These are phyloP conservation scores for Chrysemys picta DNA, from an alignment of 2,113 vertebrate genomes.

Conservation along the genomic window DNA sequence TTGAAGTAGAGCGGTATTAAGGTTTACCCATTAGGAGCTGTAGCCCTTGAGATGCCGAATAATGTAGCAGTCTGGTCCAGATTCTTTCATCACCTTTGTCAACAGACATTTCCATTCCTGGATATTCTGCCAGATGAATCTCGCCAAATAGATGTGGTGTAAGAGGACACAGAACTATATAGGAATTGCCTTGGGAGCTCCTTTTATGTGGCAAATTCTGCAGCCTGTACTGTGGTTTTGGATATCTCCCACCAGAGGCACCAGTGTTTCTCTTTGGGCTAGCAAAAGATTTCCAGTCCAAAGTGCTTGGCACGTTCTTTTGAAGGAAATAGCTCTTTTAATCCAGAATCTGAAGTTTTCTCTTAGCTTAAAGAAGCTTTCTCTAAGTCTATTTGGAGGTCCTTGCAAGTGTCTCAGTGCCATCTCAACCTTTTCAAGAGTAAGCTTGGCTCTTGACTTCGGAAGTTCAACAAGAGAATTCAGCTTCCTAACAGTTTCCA, in stretches of 20 bases:
- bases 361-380: not conserved
- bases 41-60: conserved; percentile 8
- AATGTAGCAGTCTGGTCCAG: conserved; percentile 29
- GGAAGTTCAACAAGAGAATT: not conserved
- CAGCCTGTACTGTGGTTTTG: not conserved
- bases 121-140: not conserved
- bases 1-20: conserved; percentile 15
- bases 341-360: not conserved
- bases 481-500: not conserved
- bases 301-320: not conserved
- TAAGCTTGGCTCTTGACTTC: not conserved
- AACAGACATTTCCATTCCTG: conserved; percentile 49
- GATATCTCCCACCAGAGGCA: not conserved
- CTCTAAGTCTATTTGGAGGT: not conserved
- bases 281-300: not conserved
- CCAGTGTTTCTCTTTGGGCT: not conserved
- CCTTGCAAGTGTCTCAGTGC: not conserved
- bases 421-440: not conserved
- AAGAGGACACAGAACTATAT: conserved; percentile 14
- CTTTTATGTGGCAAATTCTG: conserved; percentile 43
- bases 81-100: conserved; percentile 33
- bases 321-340: not conserved
- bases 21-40: conserved; percentile 6
- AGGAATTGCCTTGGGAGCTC: conserved; percentile 21
- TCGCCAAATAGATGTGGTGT: conserved; percentile 9